Evolutionary conservation across 1,140 invertebrate genomes (phyloP), one percentile per base, ranked within the genome.

Genomic region (Drosophila prosaltans): DNA sequence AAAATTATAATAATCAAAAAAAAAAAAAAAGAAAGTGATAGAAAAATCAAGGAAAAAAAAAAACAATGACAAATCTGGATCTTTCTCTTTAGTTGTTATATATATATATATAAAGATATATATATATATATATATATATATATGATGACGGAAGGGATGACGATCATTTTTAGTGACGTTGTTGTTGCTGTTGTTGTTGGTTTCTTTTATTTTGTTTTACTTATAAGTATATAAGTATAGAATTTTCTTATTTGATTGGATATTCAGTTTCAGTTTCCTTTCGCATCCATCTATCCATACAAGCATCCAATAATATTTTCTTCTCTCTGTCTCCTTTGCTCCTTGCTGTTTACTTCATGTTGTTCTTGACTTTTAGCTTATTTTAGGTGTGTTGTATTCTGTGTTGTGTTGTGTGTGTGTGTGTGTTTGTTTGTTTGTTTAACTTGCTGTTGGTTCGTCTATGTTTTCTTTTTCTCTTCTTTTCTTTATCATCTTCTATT

Each of bases 61-160:
- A 68, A 83, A 68, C 81, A 83, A 86, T 85, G 82, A 85, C 65
- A 81, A 51, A 51, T 51, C 45, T 26, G 9, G 21, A 51, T 51
- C 21, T 26, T 51, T 51, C 45, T 26, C 45, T 26, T 51, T 51
- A 51, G 45, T 51, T 51, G 45, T 51, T 48, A 21, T 51, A 51
- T 51, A 36, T 36, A 36, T 36, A 36, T 36, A 36, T 36, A 6
- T 36, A 36, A 4, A 36, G 3, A 36, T 36, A 36, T 36, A 36
- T 36, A 36, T 36, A 36, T 6, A 36, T 7, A 36, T 6, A 30
- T 57, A 32, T 41, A 36, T 60, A 36, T 62, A 28, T 88, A 84
- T 67, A 79, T 65, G 79, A 84, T 88, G 84, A 89, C 77, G 80
- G 84, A 88, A 89, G 84, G 80, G 84, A 78, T 80, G 69, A 88